phyloP scores from a whole-genome alignment of 2,113 vertebrate genomes.

The Falcunculus frontatus region DNA sequence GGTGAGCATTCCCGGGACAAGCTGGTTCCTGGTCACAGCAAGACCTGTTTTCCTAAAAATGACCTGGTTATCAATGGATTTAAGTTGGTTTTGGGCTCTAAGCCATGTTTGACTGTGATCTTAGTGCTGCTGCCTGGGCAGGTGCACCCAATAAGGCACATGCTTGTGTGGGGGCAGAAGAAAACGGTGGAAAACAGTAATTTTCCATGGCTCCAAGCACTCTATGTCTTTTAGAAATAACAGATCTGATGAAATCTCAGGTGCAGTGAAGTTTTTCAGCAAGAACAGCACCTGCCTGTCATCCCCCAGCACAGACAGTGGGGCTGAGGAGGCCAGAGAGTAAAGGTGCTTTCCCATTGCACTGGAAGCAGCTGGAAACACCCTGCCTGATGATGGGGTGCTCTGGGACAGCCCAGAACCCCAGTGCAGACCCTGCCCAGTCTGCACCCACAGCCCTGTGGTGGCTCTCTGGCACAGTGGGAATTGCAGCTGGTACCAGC shows the following conservation, averaged over 20 bases:
- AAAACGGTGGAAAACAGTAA: fast-evolving
- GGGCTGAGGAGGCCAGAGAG: background rate
- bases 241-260: background rate
- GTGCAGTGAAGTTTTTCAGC: background rate
- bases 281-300: background rate
- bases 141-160: background rate
- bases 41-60: background rate
- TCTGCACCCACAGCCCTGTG: background rate
- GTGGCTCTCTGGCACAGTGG: background rate
- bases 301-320: background rate
- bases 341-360: background rate
- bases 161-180: background rate
- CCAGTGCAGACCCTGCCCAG: background rate
- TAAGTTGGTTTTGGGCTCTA: background rate
- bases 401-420: background rate
- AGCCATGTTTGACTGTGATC: background rate
- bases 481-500: background rate
- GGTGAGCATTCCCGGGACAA: background rate
- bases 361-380: background rate
- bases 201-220: background rate
- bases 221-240: background rate
- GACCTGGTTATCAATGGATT: background rate
- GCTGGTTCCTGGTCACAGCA: background rate
- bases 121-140: background rate
- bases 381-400: no score